Conservation (phyloP, 2,888 invertebrate genomes). For the Drosophila flavopinicola region DNA sequence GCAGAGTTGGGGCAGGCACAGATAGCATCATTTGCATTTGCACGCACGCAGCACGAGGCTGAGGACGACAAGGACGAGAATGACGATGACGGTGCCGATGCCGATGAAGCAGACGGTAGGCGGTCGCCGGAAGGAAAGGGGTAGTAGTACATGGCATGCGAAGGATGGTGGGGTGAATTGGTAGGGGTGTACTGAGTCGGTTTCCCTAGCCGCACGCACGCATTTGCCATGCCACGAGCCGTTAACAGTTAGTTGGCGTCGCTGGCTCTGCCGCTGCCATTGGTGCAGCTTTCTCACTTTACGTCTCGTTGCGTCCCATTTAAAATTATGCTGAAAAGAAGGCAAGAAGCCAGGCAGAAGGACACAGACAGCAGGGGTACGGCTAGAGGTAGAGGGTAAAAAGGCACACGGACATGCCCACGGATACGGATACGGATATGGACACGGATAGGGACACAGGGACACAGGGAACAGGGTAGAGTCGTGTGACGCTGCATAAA, state of each 20-base stretch:
- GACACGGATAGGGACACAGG: constrained; percentile 57
- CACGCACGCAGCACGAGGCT: constrained; percentile 37
- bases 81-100: constrained; percentile 13
- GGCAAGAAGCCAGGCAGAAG: constrained; percentile 12
- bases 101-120: not conserved
- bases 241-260: constrained; percentile 75
- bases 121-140: no score
- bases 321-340: constrained; percentile 73
- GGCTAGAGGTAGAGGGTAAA: not conserved
- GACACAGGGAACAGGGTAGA: not conserved
- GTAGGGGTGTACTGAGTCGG: constrained; percentile 3
- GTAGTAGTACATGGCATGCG: no score
- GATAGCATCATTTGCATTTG: constrained; percentile 75
- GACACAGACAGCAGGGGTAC: not conserved
- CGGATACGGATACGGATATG: constrained; percentile 69
- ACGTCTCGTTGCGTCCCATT: constrained; percentile 80
- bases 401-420: constrained; percentile 62
- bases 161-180: no score
- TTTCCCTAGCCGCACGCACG: constrained; percentile 55
- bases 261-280: constrained; percentile 28
- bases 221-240: constrained; percentile 62
- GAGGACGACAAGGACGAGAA: not conserved
- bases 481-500: constrained; percentile 57
- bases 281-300: constrained; percentile 75
- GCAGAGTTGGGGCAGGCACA: constrained; percentile 40